Conservation (phyloP, 35 echinoderm and acorn worm genomes). For the Heliocidaris tuberculata region DNA sequence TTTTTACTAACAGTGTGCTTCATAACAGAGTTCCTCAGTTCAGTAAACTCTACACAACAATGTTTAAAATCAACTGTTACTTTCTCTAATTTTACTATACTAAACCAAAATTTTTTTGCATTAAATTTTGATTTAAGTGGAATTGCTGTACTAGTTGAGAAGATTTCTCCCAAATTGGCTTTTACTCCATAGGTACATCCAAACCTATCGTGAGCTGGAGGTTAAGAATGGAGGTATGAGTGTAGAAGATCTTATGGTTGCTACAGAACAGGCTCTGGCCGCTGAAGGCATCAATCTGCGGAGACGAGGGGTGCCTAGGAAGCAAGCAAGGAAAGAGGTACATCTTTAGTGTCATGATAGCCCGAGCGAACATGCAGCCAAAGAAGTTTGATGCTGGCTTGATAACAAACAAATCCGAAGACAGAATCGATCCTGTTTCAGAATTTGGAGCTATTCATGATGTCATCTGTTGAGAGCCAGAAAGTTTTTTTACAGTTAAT, state of each 20-base stretch:
- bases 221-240: background rate
- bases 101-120: no score
- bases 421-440: background rate
- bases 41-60: no score
- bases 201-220: background rate
- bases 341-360: background rate
- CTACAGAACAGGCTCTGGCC: background rate
- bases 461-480: no score
- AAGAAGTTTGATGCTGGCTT: background rate
- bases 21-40: no score
- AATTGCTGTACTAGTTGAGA: background rate
- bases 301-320: background rate
- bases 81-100: no score
- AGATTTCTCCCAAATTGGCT: background rate
- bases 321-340: background rate
- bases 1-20: no score
- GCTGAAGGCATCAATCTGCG: conserved; percentile 8
- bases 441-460: background rate
- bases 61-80: no score
- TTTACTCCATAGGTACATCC: background rate
- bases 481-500: no score
- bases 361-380: background rate
- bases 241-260: conserved; percentile 21
- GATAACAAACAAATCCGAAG: background rate
- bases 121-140: background rate